Percentiles rank a stretch among this genome's conserved stretches.
Evolutionary conservation across 2,113 vertebrate species (phyloP).

Genomic region (Lamprotornis superbus): DNA sequence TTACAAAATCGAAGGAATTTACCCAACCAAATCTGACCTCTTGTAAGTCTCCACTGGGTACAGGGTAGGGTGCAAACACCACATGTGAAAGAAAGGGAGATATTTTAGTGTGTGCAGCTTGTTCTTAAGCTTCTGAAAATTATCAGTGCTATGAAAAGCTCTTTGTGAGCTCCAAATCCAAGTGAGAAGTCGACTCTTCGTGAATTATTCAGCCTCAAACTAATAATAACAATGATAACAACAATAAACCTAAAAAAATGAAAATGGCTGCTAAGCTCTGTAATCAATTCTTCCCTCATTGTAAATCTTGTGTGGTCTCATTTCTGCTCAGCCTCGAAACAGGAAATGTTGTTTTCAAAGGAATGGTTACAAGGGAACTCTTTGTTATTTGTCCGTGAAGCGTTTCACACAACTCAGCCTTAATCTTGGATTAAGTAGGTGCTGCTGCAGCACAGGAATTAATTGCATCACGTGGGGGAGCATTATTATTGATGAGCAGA

Average conservation of each 20-base stretch:
- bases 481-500: slow-evolving; percentile 24
- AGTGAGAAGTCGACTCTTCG: background rate
- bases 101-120: background rate
- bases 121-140: background rate
- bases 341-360: slow-evolving; percentile 66
- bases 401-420: background rate
- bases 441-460: slow-evolving; percentile 36
- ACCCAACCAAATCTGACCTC: background rate
- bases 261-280: slow-evolving; percentile 60
- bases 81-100: background rate
- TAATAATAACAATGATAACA: slow-evolving; percentile 52
- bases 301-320: slow-evolving; percentile 69
- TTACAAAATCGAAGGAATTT: slow-evolving; percentile 24
- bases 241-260: slow-evolving; percentile 32
- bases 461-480: background rate
- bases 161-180: slow-evolving; percentile 37
- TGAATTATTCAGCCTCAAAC: slow-evolving; percentile 16
- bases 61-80: slow-evolving; percentile 2
- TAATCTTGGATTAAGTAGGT: slow-evolving; percentile 53
- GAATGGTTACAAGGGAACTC: slow-evolving; percentile 36
- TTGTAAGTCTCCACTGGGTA: background rate
- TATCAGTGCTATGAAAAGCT: slow-evolving; percentile 34
- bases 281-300: slow-evolving; percentile 65
- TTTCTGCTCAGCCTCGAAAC: slow-evolving; percentile 14
- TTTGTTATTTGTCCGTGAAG: slow-evolving; percentile 43